Evolutionary conservation across 2,888 invertebrate species (phyloP).

Genomic region (Agrotis ipsilon): DNA sequence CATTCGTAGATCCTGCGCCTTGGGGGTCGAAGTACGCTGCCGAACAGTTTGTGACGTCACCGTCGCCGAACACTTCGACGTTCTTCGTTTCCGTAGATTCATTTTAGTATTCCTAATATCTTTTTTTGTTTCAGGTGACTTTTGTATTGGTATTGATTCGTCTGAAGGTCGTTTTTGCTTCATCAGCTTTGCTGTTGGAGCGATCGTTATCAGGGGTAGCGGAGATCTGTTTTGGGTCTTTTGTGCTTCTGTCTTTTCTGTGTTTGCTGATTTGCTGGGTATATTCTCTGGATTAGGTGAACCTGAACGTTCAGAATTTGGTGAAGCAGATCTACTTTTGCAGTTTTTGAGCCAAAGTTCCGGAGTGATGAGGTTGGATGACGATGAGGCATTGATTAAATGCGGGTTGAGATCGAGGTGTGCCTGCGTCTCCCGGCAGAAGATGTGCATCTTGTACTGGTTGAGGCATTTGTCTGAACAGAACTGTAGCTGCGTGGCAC

Average conservation of each 20-base stretch:
- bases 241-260: constrained; percentile 76
- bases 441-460: constrained; percentile 99
- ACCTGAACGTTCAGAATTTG: constrained; percentile 90
- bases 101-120: constrained; percentile 83
- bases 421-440: constrained; percentile 98
- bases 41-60: constrained; percentile 85
- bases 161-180: constrained; percentile 82
- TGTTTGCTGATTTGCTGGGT: constrained; percentile 65
- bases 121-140: constrained; percentile 86
- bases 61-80: constrained; percentile 85
- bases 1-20: constrained; percentile 87
- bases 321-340: constrained; percentile 92
- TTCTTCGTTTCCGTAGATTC: constrained; percentile 87
- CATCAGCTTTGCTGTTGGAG: constrained; percentile 93
- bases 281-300: constrained; percentile 88
- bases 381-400: constrained; percentile 89
- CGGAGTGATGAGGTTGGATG: constrained; percentile 95
- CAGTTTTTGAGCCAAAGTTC: constrained; percentile 97
- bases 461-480: constrained; percentile 98
- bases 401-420: constrained; percentile 97
- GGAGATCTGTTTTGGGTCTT: constrained; percentile 83
- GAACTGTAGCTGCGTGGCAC: constrained; percentile 97
- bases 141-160: constrained; percentile 79
- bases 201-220: constrained; percentile 92
- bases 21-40: constrained; percentile 82